These are phyloP conservation scores for Vulpes ferrilata DNA, from an alignment of 2,113 vertebrate species.

Conservation along the genomic window DNA sequence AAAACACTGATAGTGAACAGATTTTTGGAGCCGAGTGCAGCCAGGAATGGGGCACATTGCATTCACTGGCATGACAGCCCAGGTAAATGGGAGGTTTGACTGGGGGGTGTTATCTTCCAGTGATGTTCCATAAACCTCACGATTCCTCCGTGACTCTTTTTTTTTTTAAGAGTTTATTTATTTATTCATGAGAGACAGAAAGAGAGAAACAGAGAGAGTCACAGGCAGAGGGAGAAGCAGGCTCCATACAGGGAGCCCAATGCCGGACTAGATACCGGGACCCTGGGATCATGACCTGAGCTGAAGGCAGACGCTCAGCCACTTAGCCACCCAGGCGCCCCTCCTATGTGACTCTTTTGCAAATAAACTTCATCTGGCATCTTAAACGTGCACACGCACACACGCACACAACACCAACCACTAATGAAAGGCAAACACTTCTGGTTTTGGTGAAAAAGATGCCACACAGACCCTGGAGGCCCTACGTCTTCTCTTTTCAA, in stretches of 20 bases:
- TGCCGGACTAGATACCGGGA: too few relatives aligned
- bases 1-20: background rate
- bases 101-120: background rate
- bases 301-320: too few relatives aligned
- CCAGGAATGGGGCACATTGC: background rate
- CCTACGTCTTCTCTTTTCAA: background rate
- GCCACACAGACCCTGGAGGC: background rate
- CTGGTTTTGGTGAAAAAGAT: conserved; percentile 17
- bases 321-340: too few relatives aligned
- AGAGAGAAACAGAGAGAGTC: too few relatives aligned
- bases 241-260: too few relatives aligned
- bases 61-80: background rate
- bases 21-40: background rate
- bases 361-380: conserved; percentile 33
- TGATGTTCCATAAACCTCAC: background rate
- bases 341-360: background rate
- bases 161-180: too few relatives aligned
- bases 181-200: too few relatives aligned
- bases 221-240: too few relatives aligned
- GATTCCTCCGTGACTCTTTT: background rate
- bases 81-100: background rate
- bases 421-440: background rate
- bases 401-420: background rate
- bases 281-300: too few relatives aligned
- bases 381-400: background rate